These are phyloP conservation scores for Oikopleura albicans DNA, from an alignment of 23 tunicate species.

Conservation along the genomic window DNA sequence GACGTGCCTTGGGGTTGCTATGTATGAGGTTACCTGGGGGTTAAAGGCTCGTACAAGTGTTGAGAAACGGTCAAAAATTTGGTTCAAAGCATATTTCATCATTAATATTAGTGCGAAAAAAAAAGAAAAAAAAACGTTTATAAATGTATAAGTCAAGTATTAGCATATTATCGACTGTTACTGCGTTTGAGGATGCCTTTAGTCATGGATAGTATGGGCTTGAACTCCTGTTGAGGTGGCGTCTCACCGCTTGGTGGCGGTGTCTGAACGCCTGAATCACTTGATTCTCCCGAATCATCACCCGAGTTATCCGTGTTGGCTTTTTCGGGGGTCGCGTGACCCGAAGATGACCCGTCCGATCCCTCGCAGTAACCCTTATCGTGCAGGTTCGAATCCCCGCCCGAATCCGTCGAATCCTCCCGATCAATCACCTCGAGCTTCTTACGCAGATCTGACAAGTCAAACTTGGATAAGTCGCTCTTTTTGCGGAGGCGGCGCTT, in stretches of 20 bases:
- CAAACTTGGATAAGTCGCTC: background rate
- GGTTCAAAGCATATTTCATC: too few species aligned
- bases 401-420: conserved; percentile 8
- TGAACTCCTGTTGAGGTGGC: background rate
- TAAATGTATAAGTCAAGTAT: too few species aligned
- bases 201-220: background rate
- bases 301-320: background rate
- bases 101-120: too few species aligned
- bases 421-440: background rate
- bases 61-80: too few species aligned
- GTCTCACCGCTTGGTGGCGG: too few species aligned
- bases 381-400: background rate
- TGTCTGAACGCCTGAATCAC: background rate
- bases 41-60: too few species aligned
- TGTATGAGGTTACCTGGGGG: too few species aligned
- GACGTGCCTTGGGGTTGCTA: too few species aligned
- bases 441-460: conserved; percentile 12
- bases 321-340: background rate
- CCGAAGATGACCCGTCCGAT: background rate
- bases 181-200: background rate
- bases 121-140: too few species aligned
- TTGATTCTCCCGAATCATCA: background rate
- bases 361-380: conserved; percentile 13
- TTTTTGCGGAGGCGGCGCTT: conserved; percentile 1
- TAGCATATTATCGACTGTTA: background rate